Evolutionary conservation across 2,888 invertebrate species (phyloP).

Genomic region (Melangyna quadrimaculata): DNA sequence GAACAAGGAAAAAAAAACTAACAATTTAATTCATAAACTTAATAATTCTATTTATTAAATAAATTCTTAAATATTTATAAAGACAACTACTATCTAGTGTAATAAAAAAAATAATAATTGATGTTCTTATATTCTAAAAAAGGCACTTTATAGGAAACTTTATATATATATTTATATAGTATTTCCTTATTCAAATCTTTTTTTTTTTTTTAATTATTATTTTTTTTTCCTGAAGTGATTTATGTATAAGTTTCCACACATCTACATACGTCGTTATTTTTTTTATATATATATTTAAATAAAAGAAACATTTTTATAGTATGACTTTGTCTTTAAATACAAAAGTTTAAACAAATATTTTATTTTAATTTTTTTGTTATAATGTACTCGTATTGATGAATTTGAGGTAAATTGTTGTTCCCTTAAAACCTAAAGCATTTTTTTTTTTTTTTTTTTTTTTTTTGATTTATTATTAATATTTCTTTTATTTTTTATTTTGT

Average conservation of each 20-base stretch:
- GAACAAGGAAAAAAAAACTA: slow-evolving; percentile 7
- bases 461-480: slow-evolving; percentile 18
- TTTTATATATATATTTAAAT: background rate
- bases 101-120: slow-evolving; percentile 27
- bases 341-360: background rate
- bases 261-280: slow-evolving; percentile 28
- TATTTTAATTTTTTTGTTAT: slow-evolving; percentile 2
- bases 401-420: slow-evolving; percentile 78
- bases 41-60: slow-evolving; percentile 22
- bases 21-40: slow-evolving; percentile 44
- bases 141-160: slow-evolving; percentile 72
- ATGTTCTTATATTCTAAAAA: slow-evolving; percentile 56
- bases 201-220: background rate
- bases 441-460: slow-evolving; percentile 14
- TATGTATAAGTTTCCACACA: slow-evolving; percentile 67
- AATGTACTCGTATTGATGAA: slow-evolving; percentile 62
- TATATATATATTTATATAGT: slow-evolving; percentile 21
- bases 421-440: slow-evolving; percentile 63
- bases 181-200: slow-evolving; percentile 44
- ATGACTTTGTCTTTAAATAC: slow-evolving; percentile 31
- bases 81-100: background rate
- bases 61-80: slow-evolving; percentile 12
- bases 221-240: slow-evolving; percentile 55
- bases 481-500: slow-evolving; percentile 2
- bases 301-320: slow-evolving; percentile 1